These are phyloP conservation scores for Cartodere bifasciata DNA, from an alignment of 2,888 invertebrate genomes.

Conservation along the genomic window DNA sequence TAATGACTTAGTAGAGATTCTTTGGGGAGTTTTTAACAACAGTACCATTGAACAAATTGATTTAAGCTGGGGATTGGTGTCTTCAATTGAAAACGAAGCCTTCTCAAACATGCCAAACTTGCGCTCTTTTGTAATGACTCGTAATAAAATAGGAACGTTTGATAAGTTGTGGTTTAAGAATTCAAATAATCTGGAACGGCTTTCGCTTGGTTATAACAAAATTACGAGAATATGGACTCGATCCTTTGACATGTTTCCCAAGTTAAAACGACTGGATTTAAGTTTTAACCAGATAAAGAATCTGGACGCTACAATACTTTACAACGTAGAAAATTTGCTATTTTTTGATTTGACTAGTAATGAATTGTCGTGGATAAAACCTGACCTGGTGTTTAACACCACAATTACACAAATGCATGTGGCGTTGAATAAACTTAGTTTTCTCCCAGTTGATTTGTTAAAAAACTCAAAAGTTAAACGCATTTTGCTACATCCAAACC, in stretches of 20 bases:
- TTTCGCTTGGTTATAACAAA: neutral
- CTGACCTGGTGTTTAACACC: neutral
- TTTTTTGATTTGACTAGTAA: too few relatives aligned
- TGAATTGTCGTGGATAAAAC: neutral
- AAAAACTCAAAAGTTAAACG: neutral
- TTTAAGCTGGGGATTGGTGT: too few relatives aligned
- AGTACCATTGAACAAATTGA: neutral
- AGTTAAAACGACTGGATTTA: slow-evolving; percentile 1
- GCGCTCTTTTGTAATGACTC: too few relatives aligned
- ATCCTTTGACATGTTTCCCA: slow-evolving; percentile 1
- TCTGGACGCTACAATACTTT: slow-evolving; percentile 1
- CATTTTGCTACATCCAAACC: neutral
- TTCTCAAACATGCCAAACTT: neutral
- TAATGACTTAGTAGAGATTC: neutral
- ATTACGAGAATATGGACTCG: neutral
- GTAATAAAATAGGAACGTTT: slow-evolving; percentile 1
- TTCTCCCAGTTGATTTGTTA: neutral
- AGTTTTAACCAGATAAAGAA: slow-evolving; percentile 1
- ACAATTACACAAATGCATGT: too few relatives aligned
- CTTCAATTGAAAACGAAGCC: slow-evolving; percentile 1
- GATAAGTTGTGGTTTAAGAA: neutral
- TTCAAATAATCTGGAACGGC: neutral
- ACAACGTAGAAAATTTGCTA: slow-evolving; percentile 1
- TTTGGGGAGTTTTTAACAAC: slow-evolving; percentile 1
- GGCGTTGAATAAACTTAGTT: slow-evolving; percentile 1